Evolutionary conservation across 2,797 vertebrate species (phyloP).

Genomic region (Lithobates pipiens): DNA sequence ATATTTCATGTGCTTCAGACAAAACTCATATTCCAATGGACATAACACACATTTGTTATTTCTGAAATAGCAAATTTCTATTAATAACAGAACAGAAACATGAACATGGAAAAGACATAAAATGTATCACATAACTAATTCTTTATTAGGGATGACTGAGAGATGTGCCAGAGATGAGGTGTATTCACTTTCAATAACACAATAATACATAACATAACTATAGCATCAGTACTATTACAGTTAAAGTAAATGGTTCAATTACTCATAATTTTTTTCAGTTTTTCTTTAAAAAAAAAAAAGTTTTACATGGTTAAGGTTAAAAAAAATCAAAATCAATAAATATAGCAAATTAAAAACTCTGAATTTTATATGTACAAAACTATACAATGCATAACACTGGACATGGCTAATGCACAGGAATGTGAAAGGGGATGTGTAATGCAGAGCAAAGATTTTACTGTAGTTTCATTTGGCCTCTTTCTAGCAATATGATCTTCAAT

Average conservation of each 20-base stretch:
- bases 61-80: too few relatives aligned
- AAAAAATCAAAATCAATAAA: slow-evolving; percentile 61
- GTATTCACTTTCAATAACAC: slow-evolving; percentile 54
- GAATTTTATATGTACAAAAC: slow-evolving; percentile 61
- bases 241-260: slow-evolving; percentile 26
- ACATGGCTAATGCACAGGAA: slow-evolving; percentile 53
- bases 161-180: slow-evolving; percentile 56
- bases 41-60: neutral
- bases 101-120: neutral
- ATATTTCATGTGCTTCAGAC: too few relatives aligned
- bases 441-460: neutral
- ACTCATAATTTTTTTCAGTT: slow-evolving; percentile 36
- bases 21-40: too few relatives aligned
- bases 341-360: slow-evolving; percentile 61
- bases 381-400: slow-evolving; percentile 58
- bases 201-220: slow-evolving; percentile 53
- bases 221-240: slow-evolving; percentile 46
- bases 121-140: slow-evolving; percentile 39
- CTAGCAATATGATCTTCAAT: neutral
- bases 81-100: neutral
- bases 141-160: slow-evolving; percentile 56
- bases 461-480: slow-evolving; percentile 9
- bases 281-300: slow-evolving; percentile 42
- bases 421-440: slow-evolving; percentile 7
- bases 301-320: slow-evolving; percentile 58